phyloP scores from a whole-genome alignment of 2,888 invertebrate genomes.

The Eretmocerus hayati region DNA sequence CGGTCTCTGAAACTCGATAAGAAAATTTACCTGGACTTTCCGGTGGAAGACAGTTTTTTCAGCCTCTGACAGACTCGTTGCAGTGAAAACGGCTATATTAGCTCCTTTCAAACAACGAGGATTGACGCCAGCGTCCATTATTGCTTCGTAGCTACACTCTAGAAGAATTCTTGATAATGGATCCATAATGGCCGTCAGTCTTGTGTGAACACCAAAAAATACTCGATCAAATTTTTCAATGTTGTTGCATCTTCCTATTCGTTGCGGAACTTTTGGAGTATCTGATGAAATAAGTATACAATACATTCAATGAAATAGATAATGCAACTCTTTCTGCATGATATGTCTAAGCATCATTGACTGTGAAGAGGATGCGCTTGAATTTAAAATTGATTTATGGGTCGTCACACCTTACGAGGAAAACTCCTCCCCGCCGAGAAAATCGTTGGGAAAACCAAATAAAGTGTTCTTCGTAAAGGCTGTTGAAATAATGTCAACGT shows the following conservation, averaged over 20 bases:
- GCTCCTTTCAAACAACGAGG: slow-evolving; percentile 20
- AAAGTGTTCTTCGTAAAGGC: too few relatives aligned
- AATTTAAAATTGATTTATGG: too few relatives aligned
- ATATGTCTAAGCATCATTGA: too few relatives aligned
- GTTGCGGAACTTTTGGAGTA: slow-evolving; percentile 12
- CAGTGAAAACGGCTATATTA: slow-evolving; percentile 22
- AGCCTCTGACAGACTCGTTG: slow-evolving; percentile 23
- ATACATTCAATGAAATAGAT: too few relatives aligned
- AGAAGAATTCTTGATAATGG: slow-evolving; percentile 21
- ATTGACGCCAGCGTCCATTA: slow-evolving; percentile 25
- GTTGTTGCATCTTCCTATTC: slow-evolving; percentile 16
- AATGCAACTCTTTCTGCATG: too few relatives aligned
- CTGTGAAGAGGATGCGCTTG: too few relatives aligned
- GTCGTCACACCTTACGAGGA: too few relatives aligned
- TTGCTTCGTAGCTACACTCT: slow-evolving; percentile 22
- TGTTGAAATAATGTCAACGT: too few relatives aligned
- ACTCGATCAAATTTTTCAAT: slow-evolving; percentile 23
- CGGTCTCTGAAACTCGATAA: too few relatives aligned
- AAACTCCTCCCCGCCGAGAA: too few relatives aligned
- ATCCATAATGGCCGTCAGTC: slow-evolving; percentile 21
- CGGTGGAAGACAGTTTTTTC: slow-evolving; percentile 23
- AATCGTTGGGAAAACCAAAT: too few relatives aligned
- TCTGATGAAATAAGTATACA: too few relatives aligned
- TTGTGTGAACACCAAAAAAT: slow-evolving; percentile 25
- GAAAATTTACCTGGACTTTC: slow-evolving; percentile 22